Evolutionary conservation across 2,113 vertebrate genomes (phyloP).

Genomic region (Montifringilla adamsi): DNA sequence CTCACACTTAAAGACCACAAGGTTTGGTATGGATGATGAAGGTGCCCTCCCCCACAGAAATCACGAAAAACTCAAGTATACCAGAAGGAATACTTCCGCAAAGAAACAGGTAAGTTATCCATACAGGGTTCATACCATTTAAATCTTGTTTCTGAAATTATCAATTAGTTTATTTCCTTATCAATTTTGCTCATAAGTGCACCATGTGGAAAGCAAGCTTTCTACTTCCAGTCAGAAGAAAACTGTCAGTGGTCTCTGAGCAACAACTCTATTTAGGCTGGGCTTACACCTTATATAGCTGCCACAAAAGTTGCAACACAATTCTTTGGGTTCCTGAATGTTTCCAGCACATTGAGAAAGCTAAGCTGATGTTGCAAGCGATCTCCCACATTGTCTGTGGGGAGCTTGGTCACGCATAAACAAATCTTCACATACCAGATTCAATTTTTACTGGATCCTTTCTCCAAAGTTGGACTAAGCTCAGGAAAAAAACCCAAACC

Average conservation of each 20-base stretch:
- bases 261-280: not conserved
- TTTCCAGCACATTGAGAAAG: not conserved
- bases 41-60: not conserved
- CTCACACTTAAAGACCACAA: not conserved
- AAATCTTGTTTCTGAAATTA: not conserved
- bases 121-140: not conserved
- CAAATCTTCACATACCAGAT: not conserved
- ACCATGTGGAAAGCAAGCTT: not conserved
- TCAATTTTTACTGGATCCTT: not conserved
- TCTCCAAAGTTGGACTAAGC: not conserved
- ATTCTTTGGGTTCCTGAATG: not conserved
- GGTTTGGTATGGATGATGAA: not conserved
- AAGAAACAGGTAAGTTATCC: not conserved
- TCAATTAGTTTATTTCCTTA: not conserved
- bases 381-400: not conserved
- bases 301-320: not conserved
- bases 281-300: not conserved
- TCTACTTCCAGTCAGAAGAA: not conserved
- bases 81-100: not conserved
- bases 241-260: rapidly evolving
- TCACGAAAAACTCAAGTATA: no score
- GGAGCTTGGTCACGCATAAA: not conserved
- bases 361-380: not conserved
- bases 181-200: not conserved
- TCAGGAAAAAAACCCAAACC: not conserved